Conservation (phyloP, 2,113 vertebrate genomes). For the Anoplopoma fimbria region DNA sequence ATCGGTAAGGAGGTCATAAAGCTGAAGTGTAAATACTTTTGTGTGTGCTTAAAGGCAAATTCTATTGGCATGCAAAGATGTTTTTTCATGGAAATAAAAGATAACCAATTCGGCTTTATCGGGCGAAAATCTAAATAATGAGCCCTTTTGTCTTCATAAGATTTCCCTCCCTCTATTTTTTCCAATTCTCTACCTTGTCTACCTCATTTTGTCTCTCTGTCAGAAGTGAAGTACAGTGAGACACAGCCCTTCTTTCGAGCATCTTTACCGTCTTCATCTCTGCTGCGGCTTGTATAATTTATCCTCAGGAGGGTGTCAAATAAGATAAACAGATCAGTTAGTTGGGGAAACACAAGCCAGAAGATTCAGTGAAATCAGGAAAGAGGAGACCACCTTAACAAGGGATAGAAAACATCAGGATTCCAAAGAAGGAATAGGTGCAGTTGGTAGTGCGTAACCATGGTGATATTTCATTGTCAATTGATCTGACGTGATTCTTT, state of each 20-base stretch:
- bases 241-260: background rate
- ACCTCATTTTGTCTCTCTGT: background rate
- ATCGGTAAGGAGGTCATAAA: background rate
- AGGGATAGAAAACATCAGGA: background rate
- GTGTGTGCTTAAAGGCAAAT: background rate
- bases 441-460: slow-evolving; percentile 12
- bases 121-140: background rate
- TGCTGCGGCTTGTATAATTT: slow-evolving; percentile 28
- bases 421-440: background rate
- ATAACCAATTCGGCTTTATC: background rate
- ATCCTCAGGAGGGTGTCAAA: slow-evolving; percentile 28
- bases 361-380: slow-evolving; percentile 10
- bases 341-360: slow-evolving; percentile 24
- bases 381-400: background rate
- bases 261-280: slow-evolving; percentile 28
- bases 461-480: slow-evolving; percentile 57
- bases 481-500: slow-evolving; percentile 31
- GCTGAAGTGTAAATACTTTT: background rate
- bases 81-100: background rate
- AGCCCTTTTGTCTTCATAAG: background rate
- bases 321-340: slow-evolving; percentile 46
- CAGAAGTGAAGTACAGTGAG: slow-evolving; percentile 11
- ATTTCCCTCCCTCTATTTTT: background rate
- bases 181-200: background rate
- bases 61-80: background rate